Evolutionary conservation across 2,113 vertebrate species (phyloP).

Genomic region (Polypterus senegalus): DNA sequence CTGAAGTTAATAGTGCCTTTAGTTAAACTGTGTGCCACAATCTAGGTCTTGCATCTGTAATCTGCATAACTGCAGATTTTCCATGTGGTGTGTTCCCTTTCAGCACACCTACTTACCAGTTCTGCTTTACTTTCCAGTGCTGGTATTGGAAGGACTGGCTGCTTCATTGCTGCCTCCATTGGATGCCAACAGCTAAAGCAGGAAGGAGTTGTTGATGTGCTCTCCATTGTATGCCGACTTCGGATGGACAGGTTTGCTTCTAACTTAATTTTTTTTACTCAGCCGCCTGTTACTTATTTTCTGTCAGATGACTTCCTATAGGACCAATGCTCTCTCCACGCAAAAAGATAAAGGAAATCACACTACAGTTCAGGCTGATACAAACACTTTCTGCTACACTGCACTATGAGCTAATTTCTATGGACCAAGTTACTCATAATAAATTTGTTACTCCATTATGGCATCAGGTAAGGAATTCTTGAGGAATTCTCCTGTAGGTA

Average conservation of each 20-base stretch:
- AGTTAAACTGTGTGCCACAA: neutral
- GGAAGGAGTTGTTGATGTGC: constrained; percentile 70
- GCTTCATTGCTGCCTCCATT: constrained; percentile 86
- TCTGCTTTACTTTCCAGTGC: constrained; percentile 55
- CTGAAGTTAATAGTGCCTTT: neutral
- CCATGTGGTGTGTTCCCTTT: neutral
- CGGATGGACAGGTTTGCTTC: constrained; percentile 72
- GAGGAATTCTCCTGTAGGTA: too few species aligned
- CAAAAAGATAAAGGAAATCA: neutral
- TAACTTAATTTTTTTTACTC: neutral
- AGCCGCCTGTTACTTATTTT: neutral
- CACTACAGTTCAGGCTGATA: neutral
- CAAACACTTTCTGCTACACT: neutral
- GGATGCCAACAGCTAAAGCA: constrained; percentile 78
- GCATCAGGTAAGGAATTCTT: too few species aligned
- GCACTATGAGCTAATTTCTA: too few species aligned
- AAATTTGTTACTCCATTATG: too few species aligned
- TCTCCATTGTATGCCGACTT: constrained; percentile 81
- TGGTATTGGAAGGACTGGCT: constrained; percentile 90
- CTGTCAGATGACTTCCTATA: neutral
- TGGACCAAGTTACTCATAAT: too few species aligned
- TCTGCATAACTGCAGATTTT: neutral
- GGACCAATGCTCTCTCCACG: neutral
- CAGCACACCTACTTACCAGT: neutral
- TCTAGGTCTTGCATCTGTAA: neutral